Conservation (phyloP, 1,140 invertebrate species). For the Drosophila kurseongensis region DNA sequence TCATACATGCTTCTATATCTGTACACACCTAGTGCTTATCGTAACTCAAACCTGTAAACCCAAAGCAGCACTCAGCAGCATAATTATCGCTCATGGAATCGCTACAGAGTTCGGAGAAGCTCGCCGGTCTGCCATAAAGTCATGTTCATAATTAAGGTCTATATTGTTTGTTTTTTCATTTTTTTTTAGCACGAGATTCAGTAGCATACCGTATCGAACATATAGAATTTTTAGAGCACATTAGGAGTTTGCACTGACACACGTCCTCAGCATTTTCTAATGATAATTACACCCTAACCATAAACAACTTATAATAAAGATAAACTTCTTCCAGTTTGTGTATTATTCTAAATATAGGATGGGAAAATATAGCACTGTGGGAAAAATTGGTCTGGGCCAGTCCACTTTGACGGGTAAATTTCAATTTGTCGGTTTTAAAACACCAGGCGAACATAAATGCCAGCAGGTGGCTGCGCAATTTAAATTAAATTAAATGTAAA, state of each 20-base stretch:
- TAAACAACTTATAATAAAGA: conserved; percentile 50
- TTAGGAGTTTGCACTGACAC: conserved; percentile 15
- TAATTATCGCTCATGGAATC: conserved; percentile 17
- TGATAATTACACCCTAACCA: conserved; percentile 37
- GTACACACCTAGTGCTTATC: conserved; percentile 17
- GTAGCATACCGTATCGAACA: conserved; percentile 41
- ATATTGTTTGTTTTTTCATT: conserved; percentile 54
- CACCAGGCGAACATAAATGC: too few relatives aligned
- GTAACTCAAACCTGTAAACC: conserved; percentile 16
- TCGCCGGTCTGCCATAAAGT: conserved; percentile 72
- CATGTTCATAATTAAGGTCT: conserved; percentile 74
- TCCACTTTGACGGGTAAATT: too few relatives aligned
- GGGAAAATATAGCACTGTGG: too few relatives aligned
- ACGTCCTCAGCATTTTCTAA: conserved; percentile 17
- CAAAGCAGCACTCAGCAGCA: conserved; percentile 8
- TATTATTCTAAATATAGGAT: too few relatives aligned
- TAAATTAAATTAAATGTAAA: too few relatives aligned
- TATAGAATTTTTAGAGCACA: conserved; percentile 21
- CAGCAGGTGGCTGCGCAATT: too few relatives aligned
- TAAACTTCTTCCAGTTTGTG: not conserved
- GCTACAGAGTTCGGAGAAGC: conserved; percentile 8
- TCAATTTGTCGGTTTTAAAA: too few relatives aligned
- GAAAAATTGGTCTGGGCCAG: too few relatives aligned
- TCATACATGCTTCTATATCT: conserved; percentile 7
- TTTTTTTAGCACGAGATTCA: conserved; percentile 76